phyloP scores from a whole-genome alignment of 2,797 vertebrate species.

The Platalea minor region DNA sequence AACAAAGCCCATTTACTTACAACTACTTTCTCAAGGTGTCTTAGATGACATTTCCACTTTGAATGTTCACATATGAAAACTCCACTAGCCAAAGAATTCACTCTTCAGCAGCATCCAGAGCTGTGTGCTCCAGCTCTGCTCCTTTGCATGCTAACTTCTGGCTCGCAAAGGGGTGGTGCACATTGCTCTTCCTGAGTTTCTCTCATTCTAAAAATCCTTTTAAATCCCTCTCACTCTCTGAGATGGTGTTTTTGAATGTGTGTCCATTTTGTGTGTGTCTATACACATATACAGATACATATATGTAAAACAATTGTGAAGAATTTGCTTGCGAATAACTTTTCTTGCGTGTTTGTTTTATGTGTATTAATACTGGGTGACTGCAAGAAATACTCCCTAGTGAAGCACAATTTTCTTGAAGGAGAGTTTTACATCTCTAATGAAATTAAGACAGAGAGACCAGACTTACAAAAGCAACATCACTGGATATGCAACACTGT shows the following conservation, averaged over 20 bases:
- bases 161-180: not conserved
- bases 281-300: not conserved
- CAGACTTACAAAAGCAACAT: not conserved
- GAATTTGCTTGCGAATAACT: not conserved
- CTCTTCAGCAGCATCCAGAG: not conserved
- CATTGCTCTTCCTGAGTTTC: not conserved
- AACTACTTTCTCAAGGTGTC: not conserved
- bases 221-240: not conserved
- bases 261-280: not conserved
- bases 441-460: not conserved
- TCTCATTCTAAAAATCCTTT: not conserved
- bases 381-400: not conserved
- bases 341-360: not conserved
- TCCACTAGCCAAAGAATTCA: not conserved
- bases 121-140: not conserved
- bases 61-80: not conserved
- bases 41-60: not conserved
- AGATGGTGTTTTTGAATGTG: not conserved
- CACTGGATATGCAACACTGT: not conserved
- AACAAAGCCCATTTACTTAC: not conserved
- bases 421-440: not conserved
- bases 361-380: not conserved
- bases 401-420: not conserved
- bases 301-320: not conserved
- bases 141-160: not conserved